A percentile compares a stretch with the other conserved stretches of the same genome.
Conservation (phyloP, 2,113 vertebrate species). For the Macrotis lagotis region DNA sequence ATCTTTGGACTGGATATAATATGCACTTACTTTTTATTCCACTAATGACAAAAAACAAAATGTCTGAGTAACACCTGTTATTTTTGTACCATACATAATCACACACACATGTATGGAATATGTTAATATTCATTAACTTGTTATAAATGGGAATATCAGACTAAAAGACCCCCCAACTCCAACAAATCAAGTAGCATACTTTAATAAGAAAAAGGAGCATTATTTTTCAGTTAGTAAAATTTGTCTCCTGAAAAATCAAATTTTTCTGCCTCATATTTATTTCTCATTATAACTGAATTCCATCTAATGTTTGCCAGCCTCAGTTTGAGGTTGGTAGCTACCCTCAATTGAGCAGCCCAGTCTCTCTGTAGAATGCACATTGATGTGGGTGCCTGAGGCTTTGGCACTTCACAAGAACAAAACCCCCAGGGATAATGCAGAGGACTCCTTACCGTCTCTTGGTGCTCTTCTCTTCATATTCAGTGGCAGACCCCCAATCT, state of each 20-base stretch:
- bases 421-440: not conserved
- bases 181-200: not conserved
- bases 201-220: slow-evolving; percentile 1
- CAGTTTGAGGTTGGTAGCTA: not conserved
- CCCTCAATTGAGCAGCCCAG: not conserved
- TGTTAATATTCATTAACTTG: not conserved
- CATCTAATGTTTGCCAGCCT: slow-evolving; percentile 19
- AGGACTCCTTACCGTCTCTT: not conserved
- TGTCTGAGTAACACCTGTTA: not conserved
- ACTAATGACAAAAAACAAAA: not conserved
- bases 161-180: not conserved
- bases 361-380: not conserved
- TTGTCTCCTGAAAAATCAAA: not conserved
- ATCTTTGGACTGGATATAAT: not conserved
- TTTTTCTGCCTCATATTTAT: not conserved
- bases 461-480: not conserved
- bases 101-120: not conserved
- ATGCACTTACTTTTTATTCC: not conserved
- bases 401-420: not conserved
- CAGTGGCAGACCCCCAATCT: slow-evolving; percentile 37
- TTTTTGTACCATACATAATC: not conserved
- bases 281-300: slow-evolving; percentile 11
- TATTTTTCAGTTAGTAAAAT: not conserved
- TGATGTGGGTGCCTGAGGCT: not conserved
- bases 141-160: not conserved